These are phyloP conservation scores for Antheraea pernyi DNA, from an alignment of 1,140 invertebrate species.

Conservation along the genomic window DNA sequence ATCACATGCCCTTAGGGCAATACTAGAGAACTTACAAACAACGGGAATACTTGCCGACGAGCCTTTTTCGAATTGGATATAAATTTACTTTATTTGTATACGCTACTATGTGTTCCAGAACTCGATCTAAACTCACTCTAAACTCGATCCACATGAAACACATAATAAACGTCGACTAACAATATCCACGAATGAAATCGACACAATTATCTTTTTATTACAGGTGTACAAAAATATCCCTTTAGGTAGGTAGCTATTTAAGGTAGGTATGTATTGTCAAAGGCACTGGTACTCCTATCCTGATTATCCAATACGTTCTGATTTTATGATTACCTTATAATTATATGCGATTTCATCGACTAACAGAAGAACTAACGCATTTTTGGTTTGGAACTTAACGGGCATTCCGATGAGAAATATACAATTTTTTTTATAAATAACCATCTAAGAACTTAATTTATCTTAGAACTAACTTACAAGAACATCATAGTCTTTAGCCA, in stretches of 20 bases:
- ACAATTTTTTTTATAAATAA: constrained; percentile 73
- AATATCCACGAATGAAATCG: constrained; percentile 46
- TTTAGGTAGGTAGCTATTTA: constrained; percentile 60
- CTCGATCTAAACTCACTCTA: constrained; percentile 12
- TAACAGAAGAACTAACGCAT: constrained; percentile 56
- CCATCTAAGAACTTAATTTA: constrained; percentile 69
- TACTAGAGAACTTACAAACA: constrained; percentile 62
- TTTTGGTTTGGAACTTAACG: constrained; percentile 72
- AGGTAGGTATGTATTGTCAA: constrained; percentile 75
- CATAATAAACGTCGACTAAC: constrained; percentile 33
- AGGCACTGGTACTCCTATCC: constrained; percentile 74
- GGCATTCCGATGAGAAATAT: constrained; percentile 69
- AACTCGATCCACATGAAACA: no score
- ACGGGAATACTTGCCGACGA: constrained; percentile 59
- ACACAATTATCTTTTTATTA: constrained; percentile 49
- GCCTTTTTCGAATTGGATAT: constrained; percentile 49
- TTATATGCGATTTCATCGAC: constrained; percentile 56
- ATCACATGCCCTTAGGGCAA: constrained; percentile 68
- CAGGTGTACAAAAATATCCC: constrained; percentile 75
- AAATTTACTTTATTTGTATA: constrained; percentile 27
- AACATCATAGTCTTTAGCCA: constrained; percentile 75
- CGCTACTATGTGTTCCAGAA: constrained; percentile 33
- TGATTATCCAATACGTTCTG: constrained; percentile 54
- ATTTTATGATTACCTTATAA: constrained; percentile 37
- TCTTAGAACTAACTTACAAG: constrained; percentile 59